Conservation (phyloP, 2,888 invertebrate genomes). For the Hyles lineata region DNA sequence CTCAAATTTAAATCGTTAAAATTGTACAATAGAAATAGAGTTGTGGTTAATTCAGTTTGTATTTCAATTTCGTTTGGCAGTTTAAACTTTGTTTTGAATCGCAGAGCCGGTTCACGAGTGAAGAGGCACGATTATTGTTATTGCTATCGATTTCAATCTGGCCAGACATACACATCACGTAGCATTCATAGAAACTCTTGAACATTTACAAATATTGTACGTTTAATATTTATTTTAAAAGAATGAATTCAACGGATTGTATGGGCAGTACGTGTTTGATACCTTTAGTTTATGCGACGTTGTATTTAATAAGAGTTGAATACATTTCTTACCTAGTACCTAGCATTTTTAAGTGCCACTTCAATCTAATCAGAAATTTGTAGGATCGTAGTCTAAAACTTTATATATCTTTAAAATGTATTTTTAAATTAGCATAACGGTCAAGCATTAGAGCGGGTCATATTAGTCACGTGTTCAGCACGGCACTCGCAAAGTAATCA, state of each 20-base stretch:
- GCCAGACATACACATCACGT: neutral
- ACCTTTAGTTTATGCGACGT: no score
- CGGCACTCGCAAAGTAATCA: conserved; percentile 13
- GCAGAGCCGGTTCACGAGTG: neutral
- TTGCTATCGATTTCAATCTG: conserved; percentile 1
- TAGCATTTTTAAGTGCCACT: no score
- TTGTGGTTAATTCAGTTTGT: neutral
- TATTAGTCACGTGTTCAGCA: neutral
- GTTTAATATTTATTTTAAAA: neutral
- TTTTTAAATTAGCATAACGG: neutral
- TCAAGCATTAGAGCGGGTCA: neutral
- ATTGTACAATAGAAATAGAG: neutral
- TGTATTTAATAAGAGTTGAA: no score
- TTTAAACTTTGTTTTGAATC: neutral
- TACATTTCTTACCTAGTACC: no score
- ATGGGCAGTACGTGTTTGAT: no score
- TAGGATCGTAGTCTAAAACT: no score
- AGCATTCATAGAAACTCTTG: neutral
- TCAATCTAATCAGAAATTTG: no score
- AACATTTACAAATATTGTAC: neutral
- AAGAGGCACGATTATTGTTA: neutral
- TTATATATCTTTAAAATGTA: neutral
- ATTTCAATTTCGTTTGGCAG: neutral
- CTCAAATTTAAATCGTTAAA: neutral
- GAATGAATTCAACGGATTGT: no score